phyloP scores from a whole-genome alignment of 2,888 invertebrate genomes.

The Lasioglossum oenotherae region DNA sequence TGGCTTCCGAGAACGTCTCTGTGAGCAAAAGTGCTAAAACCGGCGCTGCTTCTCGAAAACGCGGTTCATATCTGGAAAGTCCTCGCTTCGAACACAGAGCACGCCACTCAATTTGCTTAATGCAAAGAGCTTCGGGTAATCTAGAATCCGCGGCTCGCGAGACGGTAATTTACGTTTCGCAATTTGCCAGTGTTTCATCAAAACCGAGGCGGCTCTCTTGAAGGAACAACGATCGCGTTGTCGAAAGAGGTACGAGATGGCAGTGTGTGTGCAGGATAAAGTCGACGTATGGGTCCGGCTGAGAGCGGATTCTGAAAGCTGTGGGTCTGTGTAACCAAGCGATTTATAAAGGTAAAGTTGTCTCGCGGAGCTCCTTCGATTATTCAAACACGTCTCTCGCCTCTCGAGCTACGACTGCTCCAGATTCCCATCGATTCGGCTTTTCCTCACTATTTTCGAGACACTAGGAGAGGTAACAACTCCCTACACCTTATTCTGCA shows the following conservation, averaged over 20 bases:
- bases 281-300: not conserved
- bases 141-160: conserved; percentile 9
- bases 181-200: not conserved
- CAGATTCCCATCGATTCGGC: not conserved
- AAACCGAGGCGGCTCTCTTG: not conserved
- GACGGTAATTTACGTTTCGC: conserved; percentile 5
- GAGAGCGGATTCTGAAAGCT: not conserved
- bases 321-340: conserved; percentile 4
- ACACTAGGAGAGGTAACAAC: not conserved
- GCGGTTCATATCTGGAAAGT: not conserved
- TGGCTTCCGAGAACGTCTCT: not conserved
- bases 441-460: not conserved
- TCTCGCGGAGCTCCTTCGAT: conserved; percentile 9
- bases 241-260: not conserved
- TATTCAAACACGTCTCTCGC: not conserved
- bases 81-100: not conserved
- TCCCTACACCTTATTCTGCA: not conserved
- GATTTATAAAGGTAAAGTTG: conserved; percentile 4
- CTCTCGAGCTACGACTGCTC: conserved; percentile 19
- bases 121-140: conserved; percentile 21
- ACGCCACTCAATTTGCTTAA: conserved; percentile 17
- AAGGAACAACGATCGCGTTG: not conserved
- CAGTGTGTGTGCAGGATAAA: not conserved
- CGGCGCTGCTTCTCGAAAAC: not conserved
- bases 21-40: not conserved